Base-by-base conservation (phyloP, 2,797 vertebrate species). In the Squalus acanthias region DNA sequence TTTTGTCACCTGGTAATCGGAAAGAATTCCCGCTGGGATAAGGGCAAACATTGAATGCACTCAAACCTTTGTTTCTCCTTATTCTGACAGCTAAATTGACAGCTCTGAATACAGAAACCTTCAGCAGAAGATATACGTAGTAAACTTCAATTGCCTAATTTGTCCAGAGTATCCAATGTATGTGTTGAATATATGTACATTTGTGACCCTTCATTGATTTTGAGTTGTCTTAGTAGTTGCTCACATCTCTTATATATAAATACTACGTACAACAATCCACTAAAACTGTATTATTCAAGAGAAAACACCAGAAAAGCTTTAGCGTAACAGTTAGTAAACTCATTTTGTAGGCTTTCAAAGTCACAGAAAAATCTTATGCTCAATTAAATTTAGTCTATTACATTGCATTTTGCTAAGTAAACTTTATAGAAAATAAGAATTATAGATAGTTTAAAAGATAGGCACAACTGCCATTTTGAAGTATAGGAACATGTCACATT, bases 1-100 rank as follows among this genome's bases (percentile, higher is more conserved):
- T 98, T 46, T 99, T 99, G 98, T 99, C 98, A 99, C 98, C 98
- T 98, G 98, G 98, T 98, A 98, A 98, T 99, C 99, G 98, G 98
- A 98, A 98, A 98, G 98, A 98, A 98, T 97, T 98, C 98, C 98
- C 96, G 98, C 98, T 98, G 98, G 97, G 98, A 98, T 98, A 98
- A 98, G 98, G 98, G 98, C 98, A 98, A 98, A 99, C 99, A 99
- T 98, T 99, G 98, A 98, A 98, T 98, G 98, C 98, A 98, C 98
- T 98, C 98, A 98, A 98, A 98, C 98, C 98, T 98, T 98, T 98
- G 98, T 98, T 98, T 98, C 98, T 98, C 98, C 98, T 87, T 39
- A 67, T 96, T 88, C 76, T 20, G 60, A 96, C 97, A 97, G 96
- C 97, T 97, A 97, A 97, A 98, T 97, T 97, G 97, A 96, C 97